Conservation (phyloP, 1,140 invertebrate genomes). For the Bombus soroeensis region DNA sequence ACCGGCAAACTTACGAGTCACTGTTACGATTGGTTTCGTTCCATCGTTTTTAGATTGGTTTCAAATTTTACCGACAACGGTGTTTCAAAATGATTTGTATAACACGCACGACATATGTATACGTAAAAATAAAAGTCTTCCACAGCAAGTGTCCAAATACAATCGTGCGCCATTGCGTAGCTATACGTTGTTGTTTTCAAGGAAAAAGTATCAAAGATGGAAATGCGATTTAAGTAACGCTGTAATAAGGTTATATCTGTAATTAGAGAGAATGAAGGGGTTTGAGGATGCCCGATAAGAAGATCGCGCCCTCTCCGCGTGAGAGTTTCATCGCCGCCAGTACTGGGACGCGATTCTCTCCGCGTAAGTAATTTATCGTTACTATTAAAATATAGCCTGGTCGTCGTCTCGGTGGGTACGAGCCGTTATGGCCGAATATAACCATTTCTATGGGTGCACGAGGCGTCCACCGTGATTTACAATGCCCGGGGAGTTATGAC, state of each 20-base stretch:
- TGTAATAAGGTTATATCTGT: no score
- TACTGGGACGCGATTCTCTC: constrained; percentile 70
- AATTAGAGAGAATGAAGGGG: background rate
- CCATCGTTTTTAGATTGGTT: no score
- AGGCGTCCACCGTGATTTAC: constrained; percentile 80
- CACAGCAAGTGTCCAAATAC: no score
- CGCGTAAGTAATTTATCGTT: constrained; percentile 80
- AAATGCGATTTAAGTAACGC: no score
- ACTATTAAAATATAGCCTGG: constrained; percentile 80
- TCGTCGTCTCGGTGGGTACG: constrained; percentile 78
- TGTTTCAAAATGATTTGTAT: no score
- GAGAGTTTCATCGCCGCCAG: constrained; percentile 74
- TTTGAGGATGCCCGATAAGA: constrained; percentile 38
- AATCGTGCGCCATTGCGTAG: no score
- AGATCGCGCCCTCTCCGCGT: constrained; percentile 65
- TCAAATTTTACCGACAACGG: no score
- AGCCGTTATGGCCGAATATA: constrained; percentile 80
- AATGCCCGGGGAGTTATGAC: constrained; percentile 78
- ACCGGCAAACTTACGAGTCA: background rate
- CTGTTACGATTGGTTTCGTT: no score
- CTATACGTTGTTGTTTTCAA: no score
- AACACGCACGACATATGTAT: no score
- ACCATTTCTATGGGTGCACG: constrained; percentile 80
- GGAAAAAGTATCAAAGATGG: no score
- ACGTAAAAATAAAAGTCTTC: no score